Evolutionary conservation across 2,888 invertebrate species (phyloP), one percentile per base, ranked within the genome.

Genomic region (Meiosimyza decipiens): DNA sequence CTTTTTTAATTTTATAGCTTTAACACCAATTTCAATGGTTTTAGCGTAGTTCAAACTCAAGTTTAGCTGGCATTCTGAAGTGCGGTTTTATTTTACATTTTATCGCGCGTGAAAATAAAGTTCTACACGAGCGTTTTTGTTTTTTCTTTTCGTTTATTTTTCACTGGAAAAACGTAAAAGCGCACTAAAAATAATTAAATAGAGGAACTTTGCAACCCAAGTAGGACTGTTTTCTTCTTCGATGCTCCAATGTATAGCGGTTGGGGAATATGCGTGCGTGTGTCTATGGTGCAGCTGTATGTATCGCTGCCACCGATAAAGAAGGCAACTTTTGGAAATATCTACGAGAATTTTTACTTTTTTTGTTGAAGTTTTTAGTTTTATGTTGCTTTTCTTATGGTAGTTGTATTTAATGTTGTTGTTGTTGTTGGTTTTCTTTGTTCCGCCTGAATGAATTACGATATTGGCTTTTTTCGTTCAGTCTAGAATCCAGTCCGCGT

Each of bases 81-180:
- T 40, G 40, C 40, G 40, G 40, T 40, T 40, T 40, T 40, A 40
- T 13, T 59, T 40, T 40, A 40, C 22, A 74, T 82, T 76, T 80
- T 77, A 81, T 82, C 80, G 82, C 79, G 83, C 82, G 79, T 81
- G 81, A 81, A 81, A 81, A 82, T 81, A 81, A 81, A 83, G 77
- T 79, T 81, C 49, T 15, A 81, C 77, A 9, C 40, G 40, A 40
- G 9, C 40, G 40, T 40, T 40, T 9, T 6, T 79, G 78, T 81
- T 82, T 81, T 47, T 1, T 49, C 51, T 57, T 55, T n/a, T 66
- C 7, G 13, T 22, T 15, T n/a, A 28, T n/a, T 33, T 22, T 28
- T 5, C 3, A 62, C 33, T 60, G 59, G 28, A 60, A 60, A 60
- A 60, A 16, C n/a, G 28, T 28, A 28, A 57, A 12, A n/a, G 12